phyloP scores from a whole-genome alignment of 1,140 invertebrate genomes.

The Drosophila teissieri region DNA sequence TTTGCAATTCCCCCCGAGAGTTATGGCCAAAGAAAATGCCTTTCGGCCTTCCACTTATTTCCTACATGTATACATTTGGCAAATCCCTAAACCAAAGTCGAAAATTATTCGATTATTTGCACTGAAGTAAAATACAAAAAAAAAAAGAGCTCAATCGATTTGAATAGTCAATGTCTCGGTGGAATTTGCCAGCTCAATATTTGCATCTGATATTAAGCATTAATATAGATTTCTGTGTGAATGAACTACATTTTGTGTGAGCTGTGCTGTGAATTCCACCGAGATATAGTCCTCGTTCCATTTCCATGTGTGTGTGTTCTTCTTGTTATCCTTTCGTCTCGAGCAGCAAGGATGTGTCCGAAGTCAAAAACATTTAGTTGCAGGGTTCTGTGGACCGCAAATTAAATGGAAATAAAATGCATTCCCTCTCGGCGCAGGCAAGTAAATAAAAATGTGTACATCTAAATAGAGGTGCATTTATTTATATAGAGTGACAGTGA shows the following conservation, averaged over 20 bases:
- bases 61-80: neutral
- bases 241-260: neutral
- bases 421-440: slow-evolving; percentile 17
- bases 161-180: slow-evolving; percentile 29
- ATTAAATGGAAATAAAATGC: slow-evolving; percentile 79
- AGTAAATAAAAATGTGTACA: slow-evolving; percentile 27
- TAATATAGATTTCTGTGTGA: slow-evolving; percentile 33
- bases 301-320: neutral
- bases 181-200: slow-evolving; percentile 23
- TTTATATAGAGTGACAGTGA: slow-evolving; percentile 33
- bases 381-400: slow-evolving; percentile 49
- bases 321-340: neutral
- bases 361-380: slow-evolving; percentile 40
- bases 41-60: slow-evolving; percentile 3
- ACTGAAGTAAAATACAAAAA: slow-evolving; percentile 20
- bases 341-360: slow-evolving; percentile 14
- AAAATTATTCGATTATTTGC: slow-evolving; percentile 50
- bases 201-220: slow-evolving; percentile 50
- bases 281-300: neutral
- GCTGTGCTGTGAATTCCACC: slow-evolving; percentile 7
- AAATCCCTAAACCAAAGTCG: neutral
- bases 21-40: slow-evolving; percentile 27
- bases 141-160: slow-evolving; percentile 29
- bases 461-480: slow-evolving; percentile 20
- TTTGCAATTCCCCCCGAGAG: slow-evolving; percentile 17